These are phyloP conservation scores for Melinopterus prodromus DNA, from an alignment of 2,888 invertebrate species.

Conservation along the genomic window DNA sequence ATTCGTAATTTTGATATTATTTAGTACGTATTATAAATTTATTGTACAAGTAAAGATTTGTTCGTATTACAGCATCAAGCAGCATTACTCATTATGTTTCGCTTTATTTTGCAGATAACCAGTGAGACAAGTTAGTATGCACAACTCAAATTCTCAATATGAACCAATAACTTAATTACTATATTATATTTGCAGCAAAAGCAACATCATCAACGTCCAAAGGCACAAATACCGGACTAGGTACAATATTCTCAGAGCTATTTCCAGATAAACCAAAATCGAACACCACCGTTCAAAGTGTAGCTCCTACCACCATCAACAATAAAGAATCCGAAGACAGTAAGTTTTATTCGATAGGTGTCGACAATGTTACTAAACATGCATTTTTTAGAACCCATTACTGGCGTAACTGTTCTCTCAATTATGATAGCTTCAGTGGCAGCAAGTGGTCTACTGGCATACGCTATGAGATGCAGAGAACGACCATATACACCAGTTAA, in stretches of 20 bases:
- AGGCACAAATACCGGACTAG: neutral
- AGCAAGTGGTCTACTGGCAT: slow-evolving; percentile 64
- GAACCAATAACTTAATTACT: too few relatives aligned
- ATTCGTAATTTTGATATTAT: too few relatives aligned
- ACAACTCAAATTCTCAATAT: slow-evolving; percentile 8
- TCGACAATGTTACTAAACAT: neutral
- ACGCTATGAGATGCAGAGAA: slow-evolving; percentile 62
- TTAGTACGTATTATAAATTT: too few relatives aligned
- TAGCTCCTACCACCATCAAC: neutral
- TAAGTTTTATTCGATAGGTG: neutral
- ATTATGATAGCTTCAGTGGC: slow-evolving; percentile 60
- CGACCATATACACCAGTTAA: slow-evolving; percentile 43
- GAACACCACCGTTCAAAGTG: neutral
- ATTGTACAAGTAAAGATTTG: too few relatives aligned
- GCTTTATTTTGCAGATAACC: neutral
- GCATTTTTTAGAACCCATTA: slow-evolving; percentile 19
- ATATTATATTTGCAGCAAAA: neutral
- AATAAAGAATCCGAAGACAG: neutral
- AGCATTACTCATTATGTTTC: neutral
- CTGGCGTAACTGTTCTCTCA: slow-evolving; percentile 24
- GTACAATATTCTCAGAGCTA: neutral
- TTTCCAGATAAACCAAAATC: slow-evolving; percentile 6
- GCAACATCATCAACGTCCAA: slow-evolving; percentile 10
- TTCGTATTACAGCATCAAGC: too few relatives aligned
- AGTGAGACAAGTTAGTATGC: neutral